Evolutionary conservation across 1,140 invertebrate species (phyloP).

Genomic region (Drosophila suzukii): DNA sequence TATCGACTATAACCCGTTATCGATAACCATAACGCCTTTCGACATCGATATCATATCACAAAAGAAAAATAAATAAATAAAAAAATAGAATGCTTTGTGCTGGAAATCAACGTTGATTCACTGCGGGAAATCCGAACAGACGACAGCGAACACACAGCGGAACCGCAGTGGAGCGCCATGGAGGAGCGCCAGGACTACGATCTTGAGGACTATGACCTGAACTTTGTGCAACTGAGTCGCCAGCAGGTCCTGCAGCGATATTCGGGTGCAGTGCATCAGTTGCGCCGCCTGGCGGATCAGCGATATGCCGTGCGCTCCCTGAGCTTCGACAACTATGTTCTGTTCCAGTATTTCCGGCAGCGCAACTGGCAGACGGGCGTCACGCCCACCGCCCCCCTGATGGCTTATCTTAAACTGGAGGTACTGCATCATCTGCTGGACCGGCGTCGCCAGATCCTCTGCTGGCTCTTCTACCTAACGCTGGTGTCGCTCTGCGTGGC

Average conservation of each 20-base stretch:
- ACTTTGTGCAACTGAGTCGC: conserved; percentile 68
- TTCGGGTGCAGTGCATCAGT: conserved; percentile 50
- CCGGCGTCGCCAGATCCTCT: conserved; percentile 74
- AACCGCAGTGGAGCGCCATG: not conserved
- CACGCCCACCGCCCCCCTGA: conserved; percentile 26
- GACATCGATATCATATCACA: conserved; percentile 2
- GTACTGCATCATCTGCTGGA: conserved; percentile 76
- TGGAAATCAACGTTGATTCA: not conserved
- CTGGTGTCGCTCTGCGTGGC: conserved; percentile 68
- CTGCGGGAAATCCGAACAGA: not conserved
- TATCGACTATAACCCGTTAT: not conserved
- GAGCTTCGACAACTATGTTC: conserved; percentile 77
- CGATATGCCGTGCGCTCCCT: conserved; percentile 67
- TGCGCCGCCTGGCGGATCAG: conserved; percentile 70
- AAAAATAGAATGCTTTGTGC: not conserved
- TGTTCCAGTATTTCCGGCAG: conserved; percentile 80
- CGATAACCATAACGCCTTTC: not conserved
- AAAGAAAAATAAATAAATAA: conserved; percentile 1
- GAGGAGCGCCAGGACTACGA: not conserved
- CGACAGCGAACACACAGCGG: not conserved
- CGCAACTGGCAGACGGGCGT: conserved; percentile 24
- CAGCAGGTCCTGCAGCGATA: conserved; percentile 75
- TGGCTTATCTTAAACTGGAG: conserved; percentile 68
- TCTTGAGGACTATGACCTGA: conserved; percentile 64
- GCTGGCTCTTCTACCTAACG: conserved; percentile 76